phyloP scores from a whole-genome alignment of 2,113 vertebrate genomes.

The Tinamus guttatus region DNA sequence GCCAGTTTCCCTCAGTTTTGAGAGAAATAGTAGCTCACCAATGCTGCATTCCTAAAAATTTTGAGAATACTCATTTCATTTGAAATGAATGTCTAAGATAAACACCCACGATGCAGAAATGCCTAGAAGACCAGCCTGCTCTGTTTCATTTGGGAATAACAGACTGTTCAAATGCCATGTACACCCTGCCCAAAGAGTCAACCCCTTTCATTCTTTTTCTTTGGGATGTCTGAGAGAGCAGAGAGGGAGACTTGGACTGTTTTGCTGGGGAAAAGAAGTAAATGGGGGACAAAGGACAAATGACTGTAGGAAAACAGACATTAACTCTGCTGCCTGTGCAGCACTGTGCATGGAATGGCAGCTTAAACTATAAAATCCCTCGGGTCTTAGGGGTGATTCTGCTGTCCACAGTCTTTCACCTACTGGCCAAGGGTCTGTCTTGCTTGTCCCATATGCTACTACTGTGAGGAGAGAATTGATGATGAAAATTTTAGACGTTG shows the following conservation, averaged over 20 bases:
- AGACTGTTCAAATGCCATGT: rapidly evolving
- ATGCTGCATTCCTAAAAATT: background rate
- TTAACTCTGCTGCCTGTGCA: background rate
- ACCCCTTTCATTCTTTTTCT: background rate
- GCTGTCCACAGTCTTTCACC: background rate
- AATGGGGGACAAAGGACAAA: background rate
- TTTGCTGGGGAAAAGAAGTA: background rate
- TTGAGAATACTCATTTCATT: background rate
- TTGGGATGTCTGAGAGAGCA: background rate
- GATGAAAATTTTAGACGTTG: background rate
- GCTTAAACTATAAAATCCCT: background rate
- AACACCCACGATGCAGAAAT: background rate
- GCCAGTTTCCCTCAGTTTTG: background rate
- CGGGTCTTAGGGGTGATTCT: background rate
- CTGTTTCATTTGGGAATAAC: background rate
- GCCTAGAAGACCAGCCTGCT: background rate
- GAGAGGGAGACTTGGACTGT: background rate
- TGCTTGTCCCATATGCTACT: background rate
- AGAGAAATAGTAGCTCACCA: background rate
- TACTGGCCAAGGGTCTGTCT: background rate
- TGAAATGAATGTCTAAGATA: background rate
- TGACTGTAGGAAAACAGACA: background rate
- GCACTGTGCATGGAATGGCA: rapidly evolving
- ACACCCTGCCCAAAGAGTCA: background rate
- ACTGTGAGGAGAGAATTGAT: background rate